These are phyloP conservation scores for Climacteris rufus DNA, from an alignment of 2,113 vertebrate genomes.

Conservation along the genomic window DNA sequence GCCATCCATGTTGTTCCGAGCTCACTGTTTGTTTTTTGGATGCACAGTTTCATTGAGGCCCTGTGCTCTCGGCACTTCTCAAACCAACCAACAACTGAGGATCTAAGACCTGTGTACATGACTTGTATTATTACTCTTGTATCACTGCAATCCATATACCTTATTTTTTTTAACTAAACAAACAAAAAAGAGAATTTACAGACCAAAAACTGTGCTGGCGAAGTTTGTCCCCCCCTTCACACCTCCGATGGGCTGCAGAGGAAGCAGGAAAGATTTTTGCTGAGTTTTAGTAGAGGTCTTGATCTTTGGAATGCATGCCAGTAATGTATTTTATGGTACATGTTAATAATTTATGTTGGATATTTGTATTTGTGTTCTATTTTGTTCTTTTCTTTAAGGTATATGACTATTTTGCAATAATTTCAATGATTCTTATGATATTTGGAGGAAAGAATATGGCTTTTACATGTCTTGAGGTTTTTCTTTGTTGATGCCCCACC, in stretches of 20 bases:
- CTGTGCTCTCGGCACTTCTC: constrained; percentile 61
- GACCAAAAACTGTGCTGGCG: constrained; percentile 84
- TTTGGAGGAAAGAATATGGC: constrained; percentile 72
- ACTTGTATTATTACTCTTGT: constrained; percentile 54
- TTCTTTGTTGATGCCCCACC: constrained; percentile 75
- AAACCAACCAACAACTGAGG: not conserved
- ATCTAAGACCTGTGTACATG: constrained; percentile 40
- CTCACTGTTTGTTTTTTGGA: constrained; percentile 74
- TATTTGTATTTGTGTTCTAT: constrained; percentile 81
- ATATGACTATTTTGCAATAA: constrained; percentile 80
- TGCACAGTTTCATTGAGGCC: constrained; percentile 77
- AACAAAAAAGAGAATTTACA: constrained; percentile 59
- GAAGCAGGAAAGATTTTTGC: constrained; percentile 58
- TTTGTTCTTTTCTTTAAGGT: constrained; percentile 74
- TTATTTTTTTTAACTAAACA: constrained; percentile 67
- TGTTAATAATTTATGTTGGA: constrained; percentile 75
- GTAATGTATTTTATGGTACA: constrained; percentile 79
- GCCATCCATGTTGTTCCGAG: constrained; percentile 67
- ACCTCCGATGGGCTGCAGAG: constrained; percentile 47
- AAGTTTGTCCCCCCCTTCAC: constrained; percentile 43
- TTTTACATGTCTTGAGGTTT: constrained; percentile 77
- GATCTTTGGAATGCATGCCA: constrained; percentile 80
- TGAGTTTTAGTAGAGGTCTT: constrained; percentile 71
- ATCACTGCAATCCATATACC: constrained; percentile 59
- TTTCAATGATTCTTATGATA: constrained; percentile 72